Evolutionary conservation across 2,888 invertebrate species (phyloP), one percentile per base, ranked within the genome.

Genomic region (Parnassius glacialis): DNA sequence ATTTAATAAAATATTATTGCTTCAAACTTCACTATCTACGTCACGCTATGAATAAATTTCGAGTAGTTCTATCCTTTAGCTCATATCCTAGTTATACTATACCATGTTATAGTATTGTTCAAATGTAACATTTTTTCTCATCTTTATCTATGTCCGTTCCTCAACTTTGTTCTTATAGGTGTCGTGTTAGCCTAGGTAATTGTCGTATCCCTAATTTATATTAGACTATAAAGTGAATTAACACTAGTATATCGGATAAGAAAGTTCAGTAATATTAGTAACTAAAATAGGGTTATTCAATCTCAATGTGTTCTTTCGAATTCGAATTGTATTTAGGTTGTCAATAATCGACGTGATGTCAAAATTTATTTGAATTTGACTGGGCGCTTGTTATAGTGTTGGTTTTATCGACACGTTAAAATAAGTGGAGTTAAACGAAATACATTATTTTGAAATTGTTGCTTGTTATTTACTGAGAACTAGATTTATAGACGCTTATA

Each of bases 131-230:
- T 70, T 73, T 72, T 73, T 70, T 84, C 81, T 84, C 83, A 70
- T 85, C 87, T 88, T 83, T 78, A 74, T 86, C 88, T 89, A 85
- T 89, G 85, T 90, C 90, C 90, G 85, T 90, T 89, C 88, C 87
- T 90, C 87, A 74, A 87, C 90, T 91, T 91, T 90, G 75, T 83
- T 87, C 90, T 90, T 88, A 86, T 90, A 88, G 84, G 79, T 90
- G 90, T 90, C 88, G 90, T 90, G 84, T 84, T 90, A 91, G 90
- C 77, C 76, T 91, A 90, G 88, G 88, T 89, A 68, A 81, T 75
- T 88, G 90, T 91, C 84, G 90, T 91, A 89, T 89, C 87, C 87
- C 79, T 82, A 69, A 74, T 79, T 76, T 69, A 74, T 74, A 73
- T 81, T 80, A 76, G 73, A 70, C 66, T 70, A 59, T n/a, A 54